Base-by-base conservation (phyloP, 2,888 invertebrate species). In the Nephrocerus scutellatus region DNA sequence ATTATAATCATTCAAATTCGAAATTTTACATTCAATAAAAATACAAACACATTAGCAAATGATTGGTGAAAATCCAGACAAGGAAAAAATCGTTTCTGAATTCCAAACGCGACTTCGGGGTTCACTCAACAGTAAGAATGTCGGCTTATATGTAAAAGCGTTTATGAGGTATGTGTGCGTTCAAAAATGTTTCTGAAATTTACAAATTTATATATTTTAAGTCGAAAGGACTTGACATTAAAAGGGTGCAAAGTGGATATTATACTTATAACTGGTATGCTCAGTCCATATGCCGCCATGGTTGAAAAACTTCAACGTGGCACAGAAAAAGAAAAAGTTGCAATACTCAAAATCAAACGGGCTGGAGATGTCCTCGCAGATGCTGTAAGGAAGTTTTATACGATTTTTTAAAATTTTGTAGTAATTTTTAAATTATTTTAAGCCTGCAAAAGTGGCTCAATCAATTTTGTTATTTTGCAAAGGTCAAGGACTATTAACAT, bases 341-440 rank as follows among this genome's bases (percentile, higher is more conserved):
- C 88, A 44, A 78, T 90, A 47, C 72, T 91, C 37, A 85, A 88
- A 63, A 79, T 91, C 44, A 89, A 90, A 55, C 77, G 81, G 44
- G 85, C 82, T 31, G 88, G 88, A n/a, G 89, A 90, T 69, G 88
- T 89, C 6, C 72, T 91, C 43, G 77, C 82, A 46, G 90, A 91
- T 70, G 79, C 84, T 60, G 89, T 89, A 59, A 75, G 79, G n/a
- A 22, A 9, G 8, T 9, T 9, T 22, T 26, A 8, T 26, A 26
- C n/a, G n/a, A n/a, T 18, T 30, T 6, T 18, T 13, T 16, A 12
- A 18, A 18, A 30, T 13, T 7, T 23, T 30, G 13, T 24, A 18
- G n/a, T 14, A 3, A 9, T 25, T 14, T 1, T 19, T 20, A 3
- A 5, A 5, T 9, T 32, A 8, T 43, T 66, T 70, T 29, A 73